phyloP scores from a whole-genome alignment of 2,888 invertebrate genomes.

The Aromia moschata region DNA sequence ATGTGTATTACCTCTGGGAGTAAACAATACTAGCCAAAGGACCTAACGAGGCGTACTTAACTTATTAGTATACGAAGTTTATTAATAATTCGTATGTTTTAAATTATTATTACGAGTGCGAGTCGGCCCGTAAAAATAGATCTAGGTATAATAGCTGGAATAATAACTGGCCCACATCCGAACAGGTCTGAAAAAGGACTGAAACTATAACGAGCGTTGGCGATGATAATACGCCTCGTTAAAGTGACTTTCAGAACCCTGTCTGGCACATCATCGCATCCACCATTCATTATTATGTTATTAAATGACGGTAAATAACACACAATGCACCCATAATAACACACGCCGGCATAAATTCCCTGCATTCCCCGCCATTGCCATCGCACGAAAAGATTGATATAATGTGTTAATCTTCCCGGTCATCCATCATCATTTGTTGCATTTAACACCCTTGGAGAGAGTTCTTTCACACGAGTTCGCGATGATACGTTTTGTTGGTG shows the following conservation, averaged over 20 bases:
- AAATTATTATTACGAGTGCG: too few relatives aligned
- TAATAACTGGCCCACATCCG: neutral
- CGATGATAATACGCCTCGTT: conserved; percentile 14
- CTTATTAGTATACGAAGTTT: too few relatives aligned
- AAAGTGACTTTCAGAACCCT: conserved; percentile 1
- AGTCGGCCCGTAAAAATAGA: too few relatives aligned
- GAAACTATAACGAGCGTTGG: conserved; percentile 7
- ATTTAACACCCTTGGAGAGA: conserved; percentile 44
- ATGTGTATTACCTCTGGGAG: too few relatives aligned
- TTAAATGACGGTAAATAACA: conserved; percentile 16
- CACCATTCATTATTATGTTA: conserved; percentile 13
- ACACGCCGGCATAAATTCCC: conserved; percentile 10
- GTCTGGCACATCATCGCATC: conserved; percentile 8
- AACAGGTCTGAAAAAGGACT: neutral
- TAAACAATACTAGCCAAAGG: too few relatives aligned
- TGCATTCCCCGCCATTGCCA: conserved; percentile 16
- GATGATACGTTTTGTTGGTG: conserved; percentile 36
- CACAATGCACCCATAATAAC: conserved; percentile 20
- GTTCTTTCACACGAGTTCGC: conserved; percentile 44
- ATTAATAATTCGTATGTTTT: too few relatives aligned
- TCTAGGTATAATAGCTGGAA: neutral
- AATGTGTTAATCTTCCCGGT: conserved; percentile 56
- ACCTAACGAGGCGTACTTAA: too few relatives aligned
- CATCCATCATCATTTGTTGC: conserved; percentile 59
- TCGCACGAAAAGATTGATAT: conserved; percentile 53